Evolutionary conservation across 2,797 vertebrate species (phyloP), one percentile per base, ranked within the genome.

Genomic region (Semotilus atromaculatus): DNA sequence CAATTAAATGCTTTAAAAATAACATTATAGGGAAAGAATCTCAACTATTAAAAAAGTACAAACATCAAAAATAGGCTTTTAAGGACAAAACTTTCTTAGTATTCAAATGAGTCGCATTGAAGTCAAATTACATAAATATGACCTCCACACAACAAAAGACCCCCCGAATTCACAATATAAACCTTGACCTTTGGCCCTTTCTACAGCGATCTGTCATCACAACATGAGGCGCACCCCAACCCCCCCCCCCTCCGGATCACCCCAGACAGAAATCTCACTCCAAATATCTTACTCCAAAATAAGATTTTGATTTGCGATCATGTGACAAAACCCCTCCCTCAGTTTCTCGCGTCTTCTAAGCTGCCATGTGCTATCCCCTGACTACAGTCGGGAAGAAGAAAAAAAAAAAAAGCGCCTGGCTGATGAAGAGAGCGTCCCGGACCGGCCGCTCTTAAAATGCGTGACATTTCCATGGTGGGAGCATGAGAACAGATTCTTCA

Each of bases 401-500:
- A 0, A 16, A 16, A 16, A 48, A 48, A 84, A 84, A 77, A 78
- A 93, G 90, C 89, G 91, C 36, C 83, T 89, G 40, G 91, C 92
- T 86, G 89, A 93, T 94, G 95, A 93, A 93, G 95, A 96, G 96
- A 94, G 95, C 95, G 93, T 95, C 95, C 95, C 94, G 94, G 94
- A 94, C 93, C 94, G 93, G 94, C 95, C 95, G 96, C 92, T 94
- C 96, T 97, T 96, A 96, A 96, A 97, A 97, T 96, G 97, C 96
- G 95, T 97, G 96, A 96, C 97, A 97, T 95, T 95, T 95, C 96
- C 96, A 95, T 95, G 88, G 96, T 96, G 96, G 96, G 97, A 97
- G 97, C 97, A 97, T 98, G 97, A 98, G 97, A 99, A 99, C 97
- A 91, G 93, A 95, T 94, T 94, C 94, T 95, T 95, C 95, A 97